Evolutionary conservation across 92 coral and sea anemone species (phyloP).

Genomic region (Epizoanthus rinbou): DNA sequence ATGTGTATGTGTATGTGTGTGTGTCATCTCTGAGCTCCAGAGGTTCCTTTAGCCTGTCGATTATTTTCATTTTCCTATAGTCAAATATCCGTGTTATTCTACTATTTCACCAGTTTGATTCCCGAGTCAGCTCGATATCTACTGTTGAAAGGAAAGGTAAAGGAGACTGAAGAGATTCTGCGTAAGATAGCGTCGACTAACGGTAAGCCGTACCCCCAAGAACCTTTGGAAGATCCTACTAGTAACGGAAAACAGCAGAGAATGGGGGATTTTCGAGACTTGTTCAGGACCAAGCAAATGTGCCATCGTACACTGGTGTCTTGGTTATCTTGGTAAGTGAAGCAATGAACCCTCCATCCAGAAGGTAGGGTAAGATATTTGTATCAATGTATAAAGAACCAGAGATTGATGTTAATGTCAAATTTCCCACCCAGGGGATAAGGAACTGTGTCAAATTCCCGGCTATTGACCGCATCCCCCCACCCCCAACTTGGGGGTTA

Average conservation of each 20-base stretch:
- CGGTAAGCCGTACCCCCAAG: slow-evolving; percentile 58
- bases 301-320: slow-evolving; percentile 67
- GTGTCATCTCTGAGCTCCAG: too few relatives aligned
- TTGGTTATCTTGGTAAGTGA: slow-evolving; percentile 69
- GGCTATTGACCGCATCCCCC: too few relatives aligned
- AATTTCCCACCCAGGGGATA: too few relatives aligned
- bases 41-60: too few relatives aligned
- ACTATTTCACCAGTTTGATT: slow-evolving; percentile 47
- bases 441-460: too few relatives aligned
- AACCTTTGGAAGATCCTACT: slow-evolving; percentile 52
- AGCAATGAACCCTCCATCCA: too few relatives aligned
- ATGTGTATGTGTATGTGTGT: too few relatives aligned
- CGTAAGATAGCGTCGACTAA: slow-evolving; percentile 65
- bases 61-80: too few relatives aligned
- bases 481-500: too few relatives aligned
- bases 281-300: slow-evolving; percentile 67
- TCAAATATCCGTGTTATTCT: background rate
- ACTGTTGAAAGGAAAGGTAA: slow-evolving; percentile 61
- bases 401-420: too few relatives aligned
- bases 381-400: too few relatives aligned
- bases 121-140: slow-evolving; percentile 74
- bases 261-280: slow-evolving; percentile 68
- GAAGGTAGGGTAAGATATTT: too few relatives aligned
- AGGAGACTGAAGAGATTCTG: slow-evolving; percentile 56
- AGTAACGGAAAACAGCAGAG: slow-evolving; percentile 54